Conservation (phyloP, 2,888 invertebrate species). For the Melanophora roralis region DNA sequence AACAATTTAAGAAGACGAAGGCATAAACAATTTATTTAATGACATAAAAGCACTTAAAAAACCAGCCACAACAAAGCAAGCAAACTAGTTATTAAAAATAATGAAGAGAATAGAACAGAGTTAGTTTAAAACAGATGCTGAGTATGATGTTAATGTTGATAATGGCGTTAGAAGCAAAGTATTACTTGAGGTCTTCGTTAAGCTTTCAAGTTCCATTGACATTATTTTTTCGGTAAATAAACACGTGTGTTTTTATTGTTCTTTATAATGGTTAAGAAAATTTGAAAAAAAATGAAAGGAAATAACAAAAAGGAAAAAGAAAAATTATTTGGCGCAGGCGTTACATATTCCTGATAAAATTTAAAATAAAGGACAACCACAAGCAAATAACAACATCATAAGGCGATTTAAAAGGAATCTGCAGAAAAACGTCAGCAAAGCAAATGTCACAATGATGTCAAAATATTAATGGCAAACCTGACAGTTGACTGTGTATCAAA, state of each 20-base stretch:
- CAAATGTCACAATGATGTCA: not conserved
- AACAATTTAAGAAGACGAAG: not conserved
- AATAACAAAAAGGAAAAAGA: not conserved
- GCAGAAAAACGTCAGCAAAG: not conserved
- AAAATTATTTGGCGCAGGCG: not conserved
- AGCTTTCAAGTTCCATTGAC: constrained; percentile 39
- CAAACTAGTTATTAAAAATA: no score
- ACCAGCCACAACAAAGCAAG: not conserved
- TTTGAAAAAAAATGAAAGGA: not conserved
- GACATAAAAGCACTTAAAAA: not conserved
- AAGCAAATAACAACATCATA: not conserved
- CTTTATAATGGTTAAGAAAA: not conserved
- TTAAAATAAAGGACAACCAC: not conserved
- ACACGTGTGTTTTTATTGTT: constrained; percentile 24
- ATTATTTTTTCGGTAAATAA: constrained; percentile 36
- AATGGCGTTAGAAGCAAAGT: constrained; percentile 5
- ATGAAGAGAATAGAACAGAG: not conserved
- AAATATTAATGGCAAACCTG: not conserved
- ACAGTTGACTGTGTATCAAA: constrained; percentile 1
- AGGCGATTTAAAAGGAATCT: not conserved
- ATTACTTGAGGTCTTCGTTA: constrained; percentile 43
- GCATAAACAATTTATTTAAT: not conserved
- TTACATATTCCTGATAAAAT: not conserved
- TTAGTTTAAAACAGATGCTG: not conserved
- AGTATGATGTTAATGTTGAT: constrained; percentile 2